A percentile compares a stretch with the other conserved stretches of the same genome.
These are phyloP conservation scores for Circaetus cinerascens DNA, from an alignment of 2,113 vertebrate species.

Conservation along the genomic window DNA sequence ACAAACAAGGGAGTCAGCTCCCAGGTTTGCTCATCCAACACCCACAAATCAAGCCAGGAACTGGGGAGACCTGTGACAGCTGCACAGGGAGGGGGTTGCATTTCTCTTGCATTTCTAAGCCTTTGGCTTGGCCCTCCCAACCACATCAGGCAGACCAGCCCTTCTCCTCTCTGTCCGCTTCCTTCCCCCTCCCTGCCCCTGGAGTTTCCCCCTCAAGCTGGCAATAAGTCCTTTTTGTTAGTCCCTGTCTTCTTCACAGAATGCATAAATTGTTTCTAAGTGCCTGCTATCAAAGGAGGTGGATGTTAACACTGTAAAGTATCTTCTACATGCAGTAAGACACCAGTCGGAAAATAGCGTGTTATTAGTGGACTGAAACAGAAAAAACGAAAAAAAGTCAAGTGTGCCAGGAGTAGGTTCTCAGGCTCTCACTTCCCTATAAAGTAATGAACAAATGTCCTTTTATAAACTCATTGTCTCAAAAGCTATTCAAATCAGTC, in stretches of 20 bases:
- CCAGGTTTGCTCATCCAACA: background rate
- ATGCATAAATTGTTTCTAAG: background rate
- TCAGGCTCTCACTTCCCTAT: conserved; percentile 6
- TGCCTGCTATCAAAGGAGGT: background rate
- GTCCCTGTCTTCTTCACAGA: background rate
- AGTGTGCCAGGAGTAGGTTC: background rate
- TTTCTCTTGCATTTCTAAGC: background rate
- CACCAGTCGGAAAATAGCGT: background rate
- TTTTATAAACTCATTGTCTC: conserved; percentile 42
- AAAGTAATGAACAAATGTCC: conserved; percentile 13
- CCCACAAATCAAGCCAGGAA: background rate
- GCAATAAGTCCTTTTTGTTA: background rate
- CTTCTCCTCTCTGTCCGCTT: background rate
- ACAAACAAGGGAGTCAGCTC: background rate
- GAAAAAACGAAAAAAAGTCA: conserved; percentile 1
- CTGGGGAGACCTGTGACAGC: background rate
- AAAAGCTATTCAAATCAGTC: conserved; percentile 19
- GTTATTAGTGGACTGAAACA: background rate
- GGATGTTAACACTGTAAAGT: background rate
- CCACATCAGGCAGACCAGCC: background rate
- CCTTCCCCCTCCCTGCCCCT: background rate
- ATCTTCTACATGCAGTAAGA: background rate
- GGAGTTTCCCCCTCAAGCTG: background rate
- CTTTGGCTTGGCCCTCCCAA: background rate
- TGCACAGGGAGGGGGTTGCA: background rate